phyloP scores from a whole-genome alignment of 2,888 invertebrate genomes.

The Sycophila texana region DNA sequence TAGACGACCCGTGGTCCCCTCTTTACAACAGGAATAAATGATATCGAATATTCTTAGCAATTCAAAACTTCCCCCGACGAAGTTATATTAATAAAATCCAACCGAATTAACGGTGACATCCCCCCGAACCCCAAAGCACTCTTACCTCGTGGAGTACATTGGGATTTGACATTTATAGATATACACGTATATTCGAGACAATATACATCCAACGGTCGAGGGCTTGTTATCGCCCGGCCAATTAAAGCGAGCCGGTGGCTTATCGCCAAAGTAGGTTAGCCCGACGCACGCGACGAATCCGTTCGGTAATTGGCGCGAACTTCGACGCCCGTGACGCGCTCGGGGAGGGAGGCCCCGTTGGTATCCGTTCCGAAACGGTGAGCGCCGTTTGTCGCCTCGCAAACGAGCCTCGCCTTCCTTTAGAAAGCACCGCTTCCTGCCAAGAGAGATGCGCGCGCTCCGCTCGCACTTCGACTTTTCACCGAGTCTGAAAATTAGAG shows the following conservation, averaged over 20 bases:
- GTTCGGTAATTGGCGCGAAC: constrained; percentile 35
- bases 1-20: neutral
- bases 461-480: too few species aligned
- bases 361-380: constrained; percentile 26
- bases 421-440: constrained; percentile 44
- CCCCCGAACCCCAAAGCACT: too few species aligned
- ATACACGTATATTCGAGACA: too few species aligned
- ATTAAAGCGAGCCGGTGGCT: constrained; percentile 27
- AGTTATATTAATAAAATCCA: neutral
- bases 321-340: constrained; percentile 40
- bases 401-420: constrained; percentile 22
- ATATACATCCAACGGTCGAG: too few species aligned
- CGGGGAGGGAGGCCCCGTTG: neutral
- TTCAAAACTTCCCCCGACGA: neutral
- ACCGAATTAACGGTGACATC: neutral
- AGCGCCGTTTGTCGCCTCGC: neutral
- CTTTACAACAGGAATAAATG: constrained; percentile 17
- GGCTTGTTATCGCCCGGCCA: neutral
- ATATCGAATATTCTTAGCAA: constrained; percentile 8
- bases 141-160: too few species aligned
- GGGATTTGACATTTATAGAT: too few species aligned
- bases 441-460: too few species aligned
- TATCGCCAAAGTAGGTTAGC: constrained; percentile 32
- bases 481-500: too few species aligned
- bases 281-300: too few species aligned